Evolutionary conservation across 1,140 invertebrate species (phyloP), one percentile per base, ranked within the genome.

Genomic region (Danaus plexippus): DNA sequence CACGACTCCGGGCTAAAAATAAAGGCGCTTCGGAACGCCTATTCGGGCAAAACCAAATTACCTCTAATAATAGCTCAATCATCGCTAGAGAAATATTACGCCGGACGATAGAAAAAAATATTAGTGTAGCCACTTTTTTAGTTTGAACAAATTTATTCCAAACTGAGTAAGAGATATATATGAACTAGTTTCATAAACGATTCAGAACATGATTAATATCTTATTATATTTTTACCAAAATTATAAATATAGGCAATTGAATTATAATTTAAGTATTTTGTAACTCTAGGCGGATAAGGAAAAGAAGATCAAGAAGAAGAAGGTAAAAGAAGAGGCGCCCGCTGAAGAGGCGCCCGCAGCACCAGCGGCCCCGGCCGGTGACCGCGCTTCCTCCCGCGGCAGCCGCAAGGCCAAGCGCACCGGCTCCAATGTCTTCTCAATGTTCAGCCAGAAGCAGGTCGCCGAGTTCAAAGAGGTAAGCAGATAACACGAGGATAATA

Each of bases 381-480:
- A 85, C 47, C 79, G 85, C 47, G 85, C 88, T 69, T 89, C 88
- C 47, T 89, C 90, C 47, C 90, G 91, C 62, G 92, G 91, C 57
- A 93, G 91, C 53, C 91, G 90, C 77, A 92, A 92, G 88, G 94
- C 93, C 59, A 96, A 96, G 89, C 91, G 95, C 71, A 92, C 93
- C 76, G 95, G 95, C 66, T 96, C 94, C 87, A 97, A 95, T 90
- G 95, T 97, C 74, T 97, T 98, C 90, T 96, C 95, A 75, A 95
- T 96, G 93, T 98, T 98, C 91, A 93, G 94, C 58, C 95, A 97
- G 89, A 93, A 93, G 89, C 96, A 98, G 90, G 94, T 98, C 70
- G 95, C 95, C 67, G 96, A 97, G 88, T 98, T 97, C 90, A 98
- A 97, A 89, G 96, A 98, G 90, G 96, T 95, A 77, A 90, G 69